Base-by-base conservation (phyloP, 2,888 invertebrate species). In the Omphaloscelis lunosa region DNA sequence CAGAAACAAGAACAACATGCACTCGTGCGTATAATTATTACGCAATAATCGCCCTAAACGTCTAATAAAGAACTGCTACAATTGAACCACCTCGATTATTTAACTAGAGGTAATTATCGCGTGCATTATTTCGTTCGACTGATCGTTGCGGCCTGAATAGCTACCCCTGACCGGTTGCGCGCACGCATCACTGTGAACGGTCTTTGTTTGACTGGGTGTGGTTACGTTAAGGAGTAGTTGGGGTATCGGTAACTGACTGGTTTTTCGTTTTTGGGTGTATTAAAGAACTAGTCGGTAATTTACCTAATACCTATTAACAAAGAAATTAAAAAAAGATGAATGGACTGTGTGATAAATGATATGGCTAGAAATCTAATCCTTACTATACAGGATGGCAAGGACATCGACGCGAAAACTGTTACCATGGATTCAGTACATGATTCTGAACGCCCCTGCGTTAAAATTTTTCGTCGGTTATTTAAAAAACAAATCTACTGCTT, bases 161-260 rank as follows among this genome's bases (percentile, higher is more conserved):
- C 68, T 86, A 89, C 83, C 89, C 89, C 89, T 89, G 88, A 89
- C 88, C 87, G 83, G 89, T 84, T 72, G 73, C 53, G 62, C 23
- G 9, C 88, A 88, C 86, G 88, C 87, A 82, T 59, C 0, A 34
- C 4, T 39, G n/a, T 70, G 59, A 66, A 15, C 83, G 53, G 27
- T 71, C 83, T 86, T 86, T 83, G 86, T 84, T 63, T 74, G 27
- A 45, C 48, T 68, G n/a, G 74, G 70, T 77, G 73, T 51, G 65
- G 59, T 82, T 76, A 67, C 67, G 58, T 72, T 84, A 75, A 82
- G 68, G 63, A 53, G 56, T 20, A 45, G 73, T 0, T 67, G 29
- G 59, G 9, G 9, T 61, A 72, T 56, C 23, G 27, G 15, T 81
- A 56, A 27, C 39, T 20, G 56, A 56, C 20, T 41, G 20, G 62